Conservation (phyloP, 1,140 invertebrate genomes). For the Lysiphlebus fabarum region DNA sequence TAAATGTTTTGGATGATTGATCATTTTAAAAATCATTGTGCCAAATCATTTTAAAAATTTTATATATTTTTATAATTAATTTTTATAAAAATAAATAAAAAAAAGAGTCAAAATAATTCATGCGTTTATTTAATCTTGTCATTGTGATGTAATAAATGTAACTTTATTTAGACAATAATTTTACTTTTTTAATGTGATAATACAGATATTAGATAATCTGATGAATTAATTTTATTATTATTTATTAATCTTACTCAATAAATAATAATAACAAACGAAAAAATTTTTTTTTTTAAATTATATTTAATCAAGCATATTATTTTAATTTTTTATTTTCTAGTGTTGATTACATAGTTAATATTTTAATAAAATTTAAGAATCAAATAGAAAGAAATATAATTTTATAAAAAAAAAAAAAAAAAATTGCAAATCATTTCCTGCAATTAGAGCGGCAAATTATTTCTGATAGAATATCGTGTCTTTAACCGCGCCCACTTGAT, state of each 20-base stretch:
- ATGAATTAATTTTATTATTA: conserved; percentile 4
- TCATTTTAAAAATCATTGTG: background rate
- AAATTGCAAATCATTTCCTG: too few species aligned
- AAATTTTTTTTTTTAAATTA: background rate
- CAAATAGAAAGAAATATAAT: too few species aligned
- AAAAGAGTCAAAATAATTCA: conserved; percentile 13
- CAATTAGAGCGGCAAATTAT: too few species aligned
- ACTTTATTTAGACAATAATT: background rate
- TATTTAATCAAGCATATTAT: background rate
- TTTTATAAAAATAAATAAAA: conserved; percentile 8
- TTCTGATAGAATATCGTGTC: too few species aligned
- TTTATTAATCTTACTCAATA: conserved; percentile 1
- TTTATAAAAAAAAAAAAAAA: too few species aligned
- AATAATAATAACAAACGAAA: background rate
- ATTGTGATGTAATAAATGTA: conserved; percentile 16
- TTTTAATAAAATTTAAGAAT: too few species aligned
- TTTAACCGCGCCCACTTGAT: too few species aligned
- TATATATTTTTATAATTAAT: conserved; percentile 5
- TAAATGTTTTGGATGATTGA: background rate
- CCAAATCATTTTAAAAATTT: background rate
- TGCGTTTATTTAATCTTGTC: conserved; percentile 19
- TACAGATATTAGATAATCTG: conserved; percentile 23
- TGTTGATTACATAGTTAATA: background rate
- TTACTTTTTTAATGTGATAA: conserved; percentile 7
- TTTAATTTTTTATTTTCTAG: background rate